These are phyloP conservation scores for Anas platyrhynchos DNA, from an alignment of 2,113 vertebrate genomes.

Conservation along the genomic window DNA sequence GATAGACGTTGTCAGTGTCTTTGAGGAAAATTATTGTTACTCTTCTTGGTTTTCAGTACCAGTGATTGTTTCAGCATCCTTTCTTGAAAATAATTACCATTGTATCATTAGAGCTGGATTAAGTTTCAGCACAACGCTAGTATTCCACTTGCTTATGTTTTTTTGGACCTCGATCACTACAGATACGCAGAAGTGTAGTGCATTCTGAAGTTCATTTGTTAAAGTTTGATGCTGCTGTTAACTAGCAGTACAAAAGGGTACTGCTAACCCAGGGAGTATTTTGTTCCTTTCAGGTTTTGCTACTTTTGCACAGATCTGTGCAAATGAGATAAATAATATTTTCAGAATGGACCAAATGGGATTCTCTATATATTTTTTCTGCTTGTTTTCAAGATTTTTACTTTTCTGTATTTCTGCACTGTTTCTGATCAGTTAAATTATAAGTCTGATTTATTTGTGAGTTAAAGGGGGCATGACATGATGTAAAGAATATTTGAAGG, in stretches of 20 bases:
- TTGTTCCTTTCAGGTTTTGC: constrained; percentile 24
- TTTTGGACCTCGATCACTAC: neutral
- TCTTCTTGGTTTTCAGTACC: neutral
- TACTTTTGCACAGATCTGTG: neutral
- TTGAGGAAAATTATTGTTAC: neutral
- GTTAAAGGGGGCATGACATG: neutral
- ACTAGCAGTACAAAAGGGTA: neutral
- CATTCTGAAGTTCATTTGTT: neutral
- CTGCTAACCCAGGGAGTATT: constrained; percentile 9
- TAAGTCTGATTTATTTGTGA: neutral
- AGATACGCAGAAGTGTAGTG: neutral
- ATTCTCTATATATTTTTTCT: neutral
- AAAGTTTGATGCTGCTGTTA: neutral
- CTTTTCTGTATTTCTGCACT: neutral
- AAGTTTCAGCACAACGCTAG: neutral
- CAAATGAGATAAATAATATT: neutral
- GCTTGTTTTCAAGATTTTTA: neutral
- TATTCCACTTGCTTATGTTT: neutral
- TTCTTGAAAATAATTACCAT: neutral
- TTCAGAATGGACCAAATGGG: neutral
- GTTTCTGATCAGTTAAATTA: neutral
- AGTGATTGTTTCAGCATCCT: neutral
- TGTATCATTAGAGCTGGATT: neutral
- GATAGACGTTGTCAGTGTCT: neutral
- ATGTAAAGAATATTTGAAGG: neutral